A percentile compares a stretch with the other conserved stretches of the same genome.
Conservation (phyloP, 2,113 vertebrate genomes). For the Oxyruncus cristatus region DNA sequence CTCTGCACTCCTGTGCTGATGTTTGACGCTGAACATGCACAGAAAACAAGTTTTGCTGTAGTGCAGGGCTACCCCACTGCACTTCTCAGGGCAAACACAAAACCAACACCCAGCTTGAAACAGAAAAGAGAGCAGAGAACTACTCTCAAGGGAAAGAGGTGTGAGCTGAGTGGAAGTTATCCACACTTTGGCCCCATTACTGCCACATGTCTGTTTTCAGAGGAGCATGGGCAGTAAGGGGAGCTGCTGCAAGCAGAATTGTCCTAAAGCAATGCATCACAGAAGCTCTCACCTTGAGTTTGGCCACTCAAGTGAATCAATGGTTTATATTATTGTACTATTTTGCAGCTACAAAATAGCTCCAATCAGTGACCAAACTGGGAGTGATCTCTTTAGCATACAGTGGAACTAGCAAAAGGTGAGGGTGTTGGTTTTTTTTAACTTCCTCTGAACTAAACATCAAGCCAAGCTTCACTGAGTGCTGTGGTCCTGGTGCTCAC, state of each 20-base stretch:
- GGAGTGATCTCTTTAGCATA: background rate
- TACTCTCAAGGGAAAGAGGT: background rate
- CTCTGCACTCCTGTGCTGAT: rapidly evolving
- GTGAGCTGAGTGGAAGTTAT: background rate
- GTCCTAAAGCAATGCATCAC: rapidly evolving
- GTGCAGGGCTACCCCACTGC: background rate
- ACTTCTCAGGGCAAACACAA: background rate
- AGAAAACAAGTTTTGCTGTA: background rate
- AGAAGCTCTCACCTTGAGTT: background rate
- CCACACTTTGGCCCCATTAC: rapidly evolving
- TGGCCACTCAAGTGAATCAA: background rate
- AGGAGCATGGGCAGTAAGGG: background rate
- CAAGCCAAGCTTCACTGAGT: too few relatives aligned
- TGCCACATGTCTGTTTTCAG: rapidly evolving
- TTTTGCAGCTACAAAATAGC: background rate
- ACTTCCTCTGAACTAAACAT: background rate
- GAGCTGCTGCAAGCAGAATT: background rate
- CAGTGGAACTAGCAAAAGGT: background rate
- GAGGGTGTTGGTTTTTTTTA: background rate
- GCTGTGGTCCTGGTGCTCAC: background rate
- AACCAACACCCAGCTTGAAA: background rate
- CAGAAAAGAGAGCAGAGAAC: background rate
- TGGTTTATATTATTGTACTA: background rate
- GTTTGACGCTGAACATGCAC: rapidly evolving
- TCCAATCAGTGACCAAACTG: too few relatives aligned